phyloP scores from a whole-genome alignment of 2,113 vertebrate genomes.

The Phyllopteryx taeniolatus region DNA sequence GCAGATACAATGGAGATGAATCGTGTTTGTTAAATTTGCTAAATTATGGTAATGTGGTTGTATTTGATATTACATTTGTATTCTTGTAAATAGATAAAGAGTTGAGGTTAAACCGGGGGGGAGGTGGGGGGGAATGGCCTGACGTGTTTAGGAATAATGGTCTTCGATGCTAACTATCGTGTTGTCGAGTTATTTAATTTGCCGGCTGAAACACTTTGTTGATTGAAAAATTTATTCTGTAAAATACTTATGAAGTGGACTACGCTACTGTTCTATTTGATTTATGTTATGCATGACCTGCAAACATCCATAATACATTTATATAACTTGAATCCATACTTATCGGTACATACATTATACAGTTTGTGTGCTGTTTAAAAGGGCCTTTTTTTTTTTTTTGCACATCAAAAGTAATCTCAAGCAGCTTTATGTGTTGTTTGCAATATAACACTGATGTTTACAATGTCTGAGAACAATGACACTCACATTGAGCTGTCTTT shows the following conservation, averaged over 20 bases:
- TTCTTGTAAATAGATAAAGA: constrained; percentile 54
- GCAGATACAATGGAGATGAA: constrained; percentile 42
- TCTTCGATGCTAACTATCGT: constrained; percentile 56
- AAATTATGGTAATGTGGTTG: constrained; percentile 61
- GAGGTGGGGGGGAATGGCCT: constrained; percentile 15
- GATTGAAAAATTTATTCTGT: constrained; percentile 61
- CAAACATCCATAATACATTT: constrained; percentile 26
- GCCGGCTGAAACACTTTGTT: constrained; percentile 40
- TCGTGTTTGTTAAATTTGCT: constrained; percentile 64
- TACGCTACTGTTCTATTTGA: constrained; percentile 50
- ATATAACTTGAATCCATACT: constrained; percentile 1
- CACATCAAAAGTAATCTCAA: constrained; percentile 20
- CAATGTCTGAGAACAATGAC: constrained; percentile 33
- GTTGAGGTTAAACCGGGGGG: constrained; percentile 19
- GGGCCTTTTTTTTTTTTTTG: constrained; percentile 9
- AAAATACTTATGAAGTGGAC: constrained; percentile 54
- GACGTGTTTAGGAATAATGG: constrained; percentile 50
- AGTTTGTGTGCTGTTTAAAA: constrained; percentile 37
- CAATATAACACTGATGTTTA: constrained; percentile 35
- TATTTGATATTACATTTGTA: constrained; percentile 71
- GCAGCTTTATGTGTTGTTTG: constrained; percentile 40
- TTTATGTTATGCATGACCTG: constrained; percentile 41
- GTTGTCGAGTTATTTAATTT: constrained; percentile 56
- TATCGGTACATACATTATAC: not conserved
- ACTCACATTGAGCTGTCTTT: constrained; percentile 49